Percentiles rank a stretch among this genome's conserved stretches.
These are phyloP conservation scores for Megalops cyprinoides DNA, from an alignment of 2,797 vertebrate species.

Conservation along the genomic window DNA sequence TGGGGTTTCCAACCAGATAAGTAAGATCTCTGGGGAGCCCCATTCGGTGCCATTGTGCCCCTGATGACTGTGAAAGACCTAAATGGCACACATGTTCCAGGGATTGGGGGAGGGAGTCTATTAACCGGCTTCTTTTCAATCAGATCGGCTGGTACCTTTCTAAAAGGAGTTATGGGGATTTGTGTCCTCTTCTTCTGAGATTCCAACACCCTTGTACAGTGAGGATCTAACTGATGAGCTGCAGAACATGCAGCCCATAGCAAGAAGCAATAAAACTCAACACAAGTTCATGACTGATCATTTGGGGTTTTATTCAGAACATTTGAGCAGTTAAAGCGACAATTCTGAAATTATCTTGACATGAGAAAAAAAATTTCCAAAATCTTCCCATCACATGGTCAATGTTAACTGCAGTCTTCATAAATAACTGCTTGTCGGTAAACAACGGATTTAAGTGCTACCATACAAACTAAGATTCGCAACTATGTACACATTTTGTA, in stretches of 20 bases:
- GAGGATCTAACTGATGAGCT: background rate
- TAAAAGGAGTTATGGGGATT: constrained; percentile 50
- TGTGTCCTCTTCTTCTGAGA: constrained; percentile 15
- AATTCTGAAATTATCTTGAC: constrained; percentile 32
- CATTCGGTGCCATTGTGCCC: constrained; percentile 60
- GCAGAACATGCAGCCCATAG: constrained; percentile 15
- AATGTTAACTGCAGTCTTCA: constrained; percentile 66
- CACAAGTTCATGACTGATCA: constrained; percentile 41
- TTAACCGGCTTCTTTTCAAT: constrained; percentile 53
- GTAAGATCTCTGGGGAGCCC: constrained; percentile 36
- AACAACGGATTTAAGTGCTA: constrained; percentile 68
- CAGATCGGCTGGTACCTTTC: constrained; percentile 75
- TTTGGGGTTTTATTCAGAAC: constrained; percentile 56
- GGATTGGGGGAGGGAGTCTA: constrained; percentile 64
- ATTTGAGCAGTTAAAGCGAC: constrained; percentile 40
- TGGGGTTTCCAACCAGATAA: constrained; percentile 20
- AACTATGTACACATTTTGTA: constrained; percentile 66
- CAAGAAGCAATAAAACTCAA: constrained; percentile 49
- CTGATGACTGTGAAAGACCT: constrained; percentile 59
- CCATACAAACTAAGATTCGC: constrained; percentile 60
- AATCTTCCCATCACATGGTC: constrained; percentile 54
- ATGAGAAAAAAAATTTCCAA: too few relatives aligned
- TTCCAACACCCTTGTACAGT: background rate
- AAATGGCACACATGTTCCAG: constrained; percentile 76
- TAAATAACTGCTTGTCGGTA: constrained; percentile 70